phyloP scores from a whole-genome alignment of 1,140 invertebrate species.

The Mesaphorura yosii region DNA sequence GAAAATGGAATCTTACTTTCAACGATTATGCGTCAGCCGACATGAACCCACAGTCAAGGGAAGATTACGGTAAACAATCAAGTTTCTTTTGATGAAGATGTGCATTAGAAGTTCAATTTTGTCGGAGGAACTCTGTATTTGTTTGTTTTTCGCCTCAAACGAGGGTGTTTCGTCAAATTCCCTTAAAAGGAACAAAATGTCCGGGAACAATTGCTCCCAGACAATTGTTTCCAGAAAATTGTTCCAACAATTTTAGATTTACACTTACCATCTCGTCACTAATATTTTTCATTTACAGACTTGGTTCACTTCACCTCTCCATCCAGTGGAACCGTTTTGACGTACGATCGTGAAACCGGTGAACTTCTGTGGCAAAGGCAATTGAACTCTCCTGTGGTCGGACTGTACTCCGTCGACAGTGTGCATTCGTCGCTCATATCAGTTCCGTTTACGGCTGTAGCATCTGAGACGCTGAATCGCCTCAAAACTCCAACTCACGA shows the following conservation, averaged over 20 bases:
- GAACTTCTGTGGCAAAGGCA: slow-evolving; percentile 63
- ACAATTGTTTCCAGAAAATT: neutral
- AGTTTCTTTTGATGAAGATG: too few relatives aligned
- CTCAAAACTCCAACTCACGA: slow-evolving; percentile 47
- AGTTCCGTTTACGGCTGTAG: slow-evolving; percentile 84
- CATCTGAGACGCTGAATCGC: slow-evolving; percentile 66
- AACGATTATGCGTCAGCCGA: slow-evolving; percentile 69
- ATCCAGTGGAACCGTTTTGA: slow-evolving; percentile 72
- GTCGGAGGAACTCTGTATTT: too few relatives aligned
- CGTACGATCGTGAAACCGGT: slow-evolving; percentile 58
- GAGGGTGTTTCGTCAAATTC: too few relatives aligned
- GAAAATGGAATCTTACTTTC: slow-evolving; percentile 93
- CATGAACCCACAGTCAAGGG: slow-evolving; percentile 57
- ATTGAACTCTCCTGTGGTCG: slow-evolving; percentile 79
- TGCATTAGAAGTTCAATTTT: too few relatives aligned
- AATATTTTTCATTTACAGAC: slow-evolving; percentile 42
- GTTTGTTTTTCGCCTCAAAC: too few relatives aligned
- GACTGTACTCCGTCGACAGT: slow-evolving; percentile 65
- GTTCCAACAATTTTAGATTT: neutral
- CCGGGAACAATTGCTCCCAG: too few relatives aligned
- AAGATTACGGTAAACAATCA: slow-evolving; percentile 61
- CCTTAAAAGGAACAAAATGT: too few relatives aligned
- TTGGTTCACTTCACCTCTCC: slow-evolving; percentile 78
- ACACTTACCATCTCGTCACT: neutral
- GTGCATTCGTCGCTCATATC: slow-evolving; percentile 54